A percentile compares a stretch with the other conserved stretches of the same genome.
Evolutionary conservation across 2,888 invertebrate species (phyloP).

Genomic region (Acanthosepion esculentum): DNA sequence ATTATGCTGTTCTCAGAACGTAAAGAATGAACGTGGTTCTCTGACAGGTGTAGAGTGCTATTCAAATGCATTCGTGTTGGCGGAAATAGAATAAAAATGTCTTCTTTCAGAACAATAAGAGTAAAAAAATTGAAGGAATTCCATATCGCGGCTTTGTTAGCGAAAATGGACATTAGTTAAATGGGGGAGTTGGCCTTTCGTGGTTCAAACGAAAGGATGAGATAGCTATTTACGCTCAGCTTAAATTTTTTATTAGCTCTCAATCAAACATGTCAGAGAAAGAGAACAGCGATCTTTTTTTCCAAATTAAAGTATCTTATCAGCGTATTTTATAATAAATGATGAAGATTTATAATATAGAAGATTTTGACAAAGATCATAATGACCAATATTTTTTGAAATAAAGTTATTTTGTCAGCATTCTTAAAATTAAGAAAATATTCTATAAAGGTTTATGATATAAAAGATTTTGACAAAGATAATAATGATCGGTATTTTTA

Average conservation of each 20-base stretch:
- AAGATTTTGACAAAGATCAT: too few species aligned
- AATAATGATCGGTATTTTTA: too few species aligned
- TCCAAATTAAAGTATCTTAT: background rate
- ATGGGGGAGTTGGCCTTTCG: background rate
- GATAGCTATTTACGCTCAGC: background rate
- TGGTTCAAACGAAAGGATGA: background rate
- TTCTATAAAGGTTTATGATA: too few species aligned
- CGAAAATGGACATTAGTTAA: background rate
- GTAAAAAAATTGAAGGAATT: background rate
- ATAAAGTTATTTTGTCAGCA: too few species aligned
- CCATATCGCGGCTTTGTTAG: background rate
- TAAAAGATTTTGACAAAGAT: too few species aligned
- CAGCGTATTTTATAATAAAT: background rate
- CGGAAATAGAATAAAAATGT: background rate
- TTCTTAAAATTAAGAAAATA: too few species aligned
- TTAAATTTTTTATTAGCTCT: background rate
- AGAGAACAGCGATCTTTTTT: background rate
- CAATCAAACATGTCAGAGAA: background rate
- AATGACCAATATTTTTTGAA: too few species aligned
- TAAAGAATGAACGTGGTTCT: background rate
- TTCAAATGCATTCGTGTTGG: background rate
- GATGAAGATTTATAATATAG: background rate
- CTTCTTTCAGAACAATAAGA: background rate
- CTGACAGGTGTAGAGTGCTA: background rate
- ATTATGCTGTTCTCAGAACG: background rate